Evolutionary conservation across 2,797 vertebrate species (phyloP).

Genomic region (Toxotes lorentzi): DNA sequence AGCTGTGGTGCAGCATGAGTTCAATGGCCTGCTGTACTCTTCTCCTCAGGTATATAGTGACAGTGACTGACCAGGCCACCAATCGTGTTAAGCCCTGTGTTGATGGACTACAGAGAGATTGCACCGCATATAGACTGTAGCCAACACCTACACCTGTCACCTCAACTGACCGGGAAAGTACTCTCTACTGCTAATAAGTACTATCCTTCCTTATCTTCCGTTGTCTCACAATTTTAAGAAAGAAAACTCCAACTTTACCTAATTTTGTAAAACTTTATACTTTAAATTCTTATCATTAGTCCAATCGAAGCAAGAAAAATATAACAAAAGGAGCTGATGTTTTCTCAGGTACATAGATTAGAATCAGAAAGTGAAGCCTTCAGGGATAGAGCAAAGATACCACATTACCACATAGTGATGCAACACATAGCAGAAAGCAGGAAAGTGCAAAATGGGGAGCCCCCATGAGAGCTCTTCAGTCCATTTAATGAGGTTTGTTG

Average conservation of each 20-base stretch:
- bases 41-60: slow-evolving; percentile 77
- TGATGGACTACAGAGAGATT: slow-evolving; percentile 16
- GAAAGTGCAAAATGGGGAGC: slow-evolving; percentile 43
- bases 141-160: slow-evolving; percentile 26
- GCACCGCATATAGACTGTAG: neutral
- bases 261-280: slow-evolving; percentile 39
- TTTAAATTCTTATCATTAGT: slow-evolving; percentile 40
- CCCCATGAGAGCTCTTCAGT: slow-evolving; percentile 28
- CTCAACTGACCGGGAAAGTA: slow-evolving; percentile 25
- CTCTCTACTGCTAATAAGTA: slow-evolving; percentile 5
- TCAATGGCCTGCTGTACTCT: slow-evolving; percentile 92
- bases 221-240: neutral
- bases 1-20: slow-evolving; percentile 88
- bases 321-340: slow-evolving; percentile 44
- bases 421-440: slow-evolving; percentile 52
- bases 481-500: slow-evolving; percentile 55
- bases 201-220: neutral
- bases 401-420: slow-evolving; percentile 41
- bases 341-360: slow-evolving; percentile 48
- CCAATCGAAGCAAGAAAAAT: slow-evolving; percentile 30
- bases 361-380: slow-evolving; percentile 43
- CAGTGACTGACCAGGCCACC: slow-evolving; percentile 30
- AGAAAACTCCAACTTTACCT: slow-evolving; percentile 14
- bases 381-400: slow-evolving; percentile 38
- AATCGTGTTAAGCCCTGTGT: slow-evolving; percentile 28